Conservation (phyloP, 1,140 invertebrate species). For the Drosophila sucinea region DNA sequence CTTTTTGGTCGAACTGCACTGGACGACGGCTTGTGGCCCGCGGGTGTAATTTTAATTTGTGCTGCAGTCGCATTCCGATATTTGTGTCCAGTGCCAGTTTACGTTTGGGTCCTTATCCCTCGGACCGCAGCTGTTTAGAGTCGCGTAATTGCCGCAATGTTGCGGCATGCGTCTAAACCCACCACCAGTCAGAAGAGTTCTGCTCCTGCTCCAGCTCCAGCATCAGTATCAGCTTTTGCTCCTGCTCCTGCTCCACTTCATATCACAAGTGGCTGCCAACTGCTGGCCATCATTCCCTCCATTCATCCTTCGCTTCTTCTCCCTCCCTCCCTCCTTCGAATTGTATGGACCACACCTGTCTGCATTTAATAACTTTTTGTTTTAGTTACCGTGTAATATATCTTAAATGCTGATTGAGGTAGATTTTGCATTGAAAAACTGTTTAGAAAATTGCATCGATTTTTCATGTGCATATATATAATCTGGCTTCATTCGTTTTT, state of each 20-base stretch:
- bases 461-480: no score
- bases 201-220: constrained; percentile 18
- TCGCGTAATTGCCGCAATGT: constrained; percentile 65
- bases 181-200: constrained; percentile 10
- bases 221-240: not conserved
- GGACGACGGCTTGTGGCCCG: constrained; percentile 54
- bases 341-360: constrained; percentile 24
- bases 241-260: constrained; percentile 52
- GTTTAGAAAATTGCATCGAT: not conserved
- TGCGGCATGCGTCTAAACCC: constrained; percentile 67
- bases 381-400: constrained; percentile 37
- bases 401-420: not conserved
- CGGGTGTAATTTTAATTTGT: constrained; percentile 83
- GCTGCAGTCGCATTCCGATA: constrained; percentile 34
- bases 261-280: constrained; percentile 66
- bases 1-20: not conserved
- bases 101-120: constrained; percentile 29
- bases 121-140: constrained; percentile 67
- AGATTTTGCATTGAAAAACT: not conserved
- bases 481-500: no score
- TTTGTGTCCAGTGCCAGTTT: constrained; percentile 30
- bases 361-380: constrained; percentile 75
- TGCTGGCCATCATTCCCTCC: constrained; percentile 8
- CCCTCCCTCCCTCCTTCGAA: constrained; percentile 28
- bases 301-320: not conserved